Percentiles rank a stretch among this genome's conserved stretches.
Conservation (phyloP, 2,797 vertebrate genomes). For the Chiroxiphia lanceolata region DNA sequence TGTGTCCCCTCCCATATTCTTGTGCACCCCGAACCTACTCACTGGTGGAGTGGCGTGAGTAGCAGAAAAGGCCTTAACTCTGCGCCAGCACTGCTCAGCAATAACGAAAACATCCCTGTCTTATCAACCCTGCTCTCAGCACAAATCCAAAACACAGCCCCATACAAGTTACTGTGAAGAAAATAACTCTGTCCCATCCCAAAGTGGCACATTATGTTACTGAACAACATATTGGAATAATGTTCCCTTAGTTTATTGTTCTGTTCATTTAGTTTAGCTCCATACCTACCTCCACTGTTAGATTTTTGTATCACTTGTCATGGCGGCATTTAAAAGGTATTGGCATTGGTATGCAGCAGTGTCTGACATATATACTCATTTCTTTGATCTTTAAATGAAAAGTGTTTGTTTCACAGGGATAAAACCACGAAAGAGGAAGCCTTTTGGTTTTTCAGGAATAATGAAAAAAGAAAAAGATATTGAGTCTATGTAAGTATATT, state of each 20-base stretch:
- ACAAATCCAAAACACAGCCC: neutral
- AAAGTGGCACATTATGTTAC: neutral
- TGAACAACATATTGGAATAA: neutral
- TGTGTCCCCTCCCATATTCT: neutral
- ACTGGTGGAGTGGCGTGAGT: neutral
- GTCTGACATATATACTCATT: neutral
- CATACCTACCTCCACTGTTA: neutral
- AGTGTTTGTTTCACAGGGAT: constrained; percentile 77
- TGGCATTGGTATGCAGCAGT: neutral
- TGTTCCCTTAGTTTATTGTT: neutral
- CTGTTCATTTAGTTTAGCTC: neutral
- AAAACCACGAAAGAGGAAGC: constrained; percentile 90
- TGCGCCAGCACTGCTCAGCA: neutral
- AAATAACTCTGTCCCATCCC: neutral
- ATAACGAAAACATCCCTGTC: neutral
- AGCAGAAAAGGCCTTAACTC: neutral
- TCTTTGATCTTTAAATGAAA: neutral
- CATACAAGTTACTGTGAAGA: neutral
- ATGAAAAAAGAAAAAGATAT: constrained; percentile 91
- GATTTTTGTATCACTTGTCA: neutral
- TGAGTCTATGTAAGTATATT: constrained; percentile 87
- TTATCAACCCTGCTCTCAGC: neutral
- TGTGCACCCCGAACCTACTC: neutral
- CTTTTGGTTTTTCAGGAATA: constrained; percentile 89
- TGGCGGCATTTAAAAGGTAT: neutral